phyloP scores from a whole-genome alignment of 2,797 vertebrate genomes.

The Thaleichthys pacificus region DNA sequence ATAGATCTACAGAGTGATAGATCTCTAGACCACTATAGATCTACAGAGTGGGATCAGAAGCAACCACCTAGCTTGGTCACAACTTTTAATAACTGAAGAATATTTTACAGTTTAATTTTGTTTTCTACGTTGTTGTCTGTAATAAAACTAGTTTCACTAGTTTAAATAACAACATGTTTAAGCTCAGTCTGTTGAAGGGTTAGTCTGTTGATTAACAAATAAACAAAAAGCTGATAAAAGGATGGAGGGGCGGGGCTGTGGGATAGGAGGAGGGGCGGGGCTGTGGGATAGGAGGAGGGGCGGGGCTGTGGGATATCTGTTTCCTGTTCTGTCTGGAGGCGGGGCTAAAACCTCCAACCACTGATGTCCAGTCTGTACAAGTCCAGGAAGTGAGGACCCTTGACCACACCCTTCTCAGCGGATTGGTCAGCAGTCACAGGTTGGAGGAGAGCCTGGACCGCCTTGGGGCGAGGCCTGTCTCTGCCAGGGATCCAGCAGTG shows the following conservation, averaged over 20 bases:
- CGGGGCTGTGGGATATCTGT: slow-evolving; percentile 12
- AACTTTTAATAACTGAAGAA: no score
- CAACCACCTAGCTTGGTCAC: no score
- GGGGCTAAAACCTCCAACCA: slow-evolving; percentile 13
- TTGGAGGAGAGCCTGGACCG: slow-evolving; percentile 94
- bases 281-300: slow-evolving; percentile 13
- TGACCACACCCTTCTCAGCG: slow-evolving; percentile 13
- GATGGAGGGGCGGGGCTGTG: slow-evolving; percentile 27
- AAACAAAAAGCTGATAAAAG: slow-evolving; percentile 50
- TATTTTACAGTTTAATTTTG: no score
- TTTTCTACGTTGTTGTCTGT: no score
- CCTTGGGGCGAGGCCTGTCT: slow-evolving; percentile 80
- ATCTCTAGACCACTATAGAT: no score
- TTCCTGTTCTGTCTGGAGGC: slow-evolving; percentile 38
- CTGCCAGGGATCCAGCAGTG: slow-evolving; percentile 81
- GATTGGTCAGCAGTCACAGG: slow-evolving; percentile 83
- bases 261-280: slow-evolving; percentile 25
- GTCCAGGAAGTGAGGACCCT: slow-evolving; percentile 8
- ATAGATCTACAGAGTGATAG: no score
- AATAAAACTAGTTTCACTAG: no score
- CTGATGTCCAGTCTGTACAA: slow-evolving; percentile 41
- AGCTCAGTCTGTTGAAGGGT: no score
- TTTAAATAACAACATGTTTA: no score
- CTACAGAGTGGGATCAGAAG: no score
- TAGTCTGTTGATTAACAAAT: no score